phyloP scores from a whole-genome alignment of 2,888 invertebrate species.

The Sclerodermus sp. region DNA sequence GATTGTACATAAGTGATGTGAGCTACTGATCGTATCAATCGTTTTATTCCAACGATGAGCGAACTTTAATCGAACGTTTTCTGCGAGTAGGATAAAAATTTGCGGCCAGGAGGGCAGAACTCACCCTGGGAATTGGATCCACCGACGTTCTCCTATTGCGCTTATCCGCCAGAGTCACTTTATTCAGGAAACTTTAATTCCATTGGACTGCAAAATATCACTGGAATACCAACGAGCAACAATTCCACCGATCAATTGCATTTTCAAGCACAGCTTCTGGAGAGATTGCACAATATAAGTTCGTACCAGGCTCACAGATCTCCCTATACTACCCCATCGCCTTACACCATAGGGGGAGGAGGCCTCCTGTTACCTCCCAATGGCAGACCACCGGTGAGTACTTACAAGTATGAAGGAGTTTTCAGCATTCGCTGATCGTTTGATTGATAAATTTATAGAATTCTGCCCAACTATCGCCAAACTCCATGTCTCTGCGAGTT shows the following conservation, averaged over 20 bases:
- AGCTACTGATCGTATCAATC: no score
- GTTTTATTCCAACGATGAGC: no score
- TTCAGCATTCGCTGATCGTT: no score
- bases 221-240: conserved; percentile 35
- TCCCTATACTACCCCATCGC: conserved; percentile 47
- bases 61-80: neutral
- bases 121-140: conserved; percentile 52
- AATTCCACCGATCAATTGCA: conserved; percentile 49
- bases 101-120: conserved; percentile 41
- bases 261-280: conserved; percentile 60
- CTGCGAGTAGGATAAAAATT: neutral
- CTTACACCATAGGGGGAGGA: conserved; percentile 46
- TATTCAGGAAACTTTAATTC: conserved; percentile 37
- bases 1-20: no score
- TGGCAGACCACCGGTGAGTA: conserved; percentile 43
- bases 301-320: conserved; percentile 54
- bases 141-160: conserved; percentile 41
- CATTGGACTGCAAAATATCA: conserved; percentile 27
- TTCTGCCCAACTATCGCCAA: conserved; percentile 43
- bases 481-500: conserved; percentile 43
- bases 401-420: no score
- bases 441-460: conserved; percentile 31
- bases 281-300: conserved; percentile 60
- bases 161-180: conserved; percentile 43
- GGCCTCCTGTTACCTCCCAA: conserved; percentile 47